Conservation (phyloP, 2,113 vertebrate genomes). For the Anas platyrhynchos region DNA sequence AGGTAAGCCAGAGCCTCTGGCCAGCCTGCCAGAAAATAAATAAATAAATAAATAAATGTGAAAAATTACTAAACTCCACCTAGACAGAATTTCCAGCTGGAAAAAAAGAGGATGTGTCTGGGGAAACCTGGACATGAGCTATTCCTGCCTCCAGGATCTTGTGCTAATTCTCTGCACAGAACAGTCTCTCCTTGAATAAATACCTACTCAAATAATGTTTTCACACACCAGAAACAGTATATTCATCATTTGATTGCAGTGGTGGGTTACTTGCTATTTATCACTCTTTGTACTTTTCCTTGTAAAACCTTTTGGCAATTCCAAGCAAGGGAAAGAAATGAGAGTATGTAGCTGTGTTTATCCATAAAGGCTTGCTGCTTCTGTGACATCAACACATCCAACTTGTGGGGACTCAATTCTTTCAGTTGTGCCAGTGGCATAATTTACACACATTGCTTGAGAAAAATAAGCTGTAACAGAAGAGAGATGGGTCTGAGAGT, state of each 20-base stretch:
- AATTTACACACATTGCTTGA: background rate
- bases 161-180: background rate
- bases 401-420: background rate
- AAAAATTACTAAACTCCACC: conserved; percentile 28
- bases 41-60: background rate
- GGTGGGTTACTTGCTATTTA: background rate
- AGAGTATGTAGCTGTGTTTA: background rate
- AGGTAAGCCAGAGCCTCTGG: background rate
- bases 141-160: background rate
- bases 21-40: background rate
- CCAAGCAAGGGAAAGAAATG: background rate
- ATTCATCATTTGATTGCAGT: background rate
- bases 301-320: background rate
- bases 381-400: background rate
- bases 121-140: background rate
- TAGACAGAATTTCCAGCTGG: conserved; percentile 49
- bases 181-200: background rate
- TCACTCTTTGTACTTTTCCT: background rate
- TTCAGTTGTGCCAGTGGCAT: background rate
- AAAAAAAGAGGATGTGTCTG: conserved; percentile 26
- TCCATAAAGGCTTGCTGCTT: background rate
- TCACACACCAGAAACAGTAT: background rate
- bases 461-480: background rate
- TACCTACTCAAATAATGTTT: background rate
- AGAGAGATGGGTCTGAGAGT: background rate